Evolutionary conservation across 2,113 vertebrate genomes (phyloP).

Genomic region (Daubentonia madagascariensis): DNA sequence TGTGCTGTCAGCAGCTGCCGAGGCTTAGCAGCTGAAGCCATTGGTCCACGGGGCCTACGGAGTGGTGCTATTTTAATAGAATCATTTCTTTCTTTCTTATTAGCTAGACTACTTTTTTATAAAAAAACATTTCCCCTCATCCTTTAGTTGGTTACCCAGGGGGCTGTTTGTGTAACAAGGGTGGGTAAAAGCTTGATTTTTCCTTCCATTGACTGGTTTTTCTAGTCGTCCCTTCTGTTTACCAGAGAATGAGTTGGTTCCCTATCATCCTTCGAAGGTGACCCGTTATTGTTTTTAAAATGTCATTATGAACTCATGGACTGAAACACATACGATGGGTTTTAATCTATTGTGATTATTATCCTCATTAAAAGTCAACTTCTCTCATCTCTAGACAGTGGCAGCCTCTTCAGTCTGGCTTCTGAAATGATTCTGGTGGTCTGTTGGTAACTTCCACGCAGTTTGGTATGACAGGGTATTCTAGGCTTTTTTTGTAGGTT

Average conservation of each 20-base stretch:
- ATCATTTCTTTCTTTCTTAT: neutral
- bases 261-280: neutral
- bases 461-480: neutral
- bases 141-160: neutral
- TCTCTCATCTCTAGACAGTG: neutral
- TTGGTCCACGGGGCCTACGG: neutral
- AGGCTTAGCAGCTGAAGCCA: neutral
- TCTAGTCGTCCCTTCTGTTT: neutral
- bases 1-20: neutral
- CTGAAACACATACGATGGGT: neutral
- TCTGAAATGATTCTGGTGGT: neutral
- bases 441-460: neutral
- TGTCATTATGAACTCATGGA: neutral
- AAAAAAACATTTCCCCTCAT: neutral
- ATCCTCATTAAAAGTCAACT: neutral
- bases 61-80: neutral
- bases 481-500: neutral
- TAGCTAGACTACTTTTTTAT: neutral
- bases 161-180: neutral
- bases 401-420: neutral
- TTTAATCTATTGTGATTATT: neutral
- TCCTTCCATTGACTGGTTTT: neutral
- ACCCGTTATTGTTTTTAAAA: neutral
- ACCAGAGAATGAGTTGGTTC: neutral
- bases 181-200: neutral